Percentiles rank a stretch among this genome's conserved stretches.
These are phyloP conservation scores for Macrophya alboannulata DNA, from an alignment of 2,888 invertebrate genomes.

Conservation along the genomic window DNA sequence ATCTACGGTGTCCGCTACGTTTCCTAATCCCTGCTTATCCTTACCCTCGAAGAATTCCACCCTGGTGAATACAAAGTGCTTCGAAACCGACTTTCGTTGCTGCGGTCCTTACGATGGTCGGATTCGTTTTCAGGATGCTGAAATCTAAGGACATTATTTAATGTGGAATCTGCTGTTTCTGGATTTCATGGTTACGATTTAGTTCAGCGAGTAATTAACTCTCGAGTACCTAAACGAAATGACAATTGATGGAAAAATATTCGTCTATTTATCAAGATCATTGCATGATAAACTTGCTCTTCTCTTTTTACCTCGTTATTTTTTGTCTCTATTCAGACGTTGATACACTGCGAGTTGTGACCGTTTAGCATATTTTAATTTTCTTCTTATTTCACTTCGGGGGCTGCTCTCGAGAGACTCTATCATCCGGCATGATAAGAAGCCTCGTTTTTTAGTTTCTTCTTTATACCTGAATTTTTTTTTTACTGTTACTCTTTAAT, in stretches of 20 bases:
- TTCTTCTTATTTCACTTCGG: background rate
- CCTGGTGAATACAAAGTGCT: conserved; percentile 21
- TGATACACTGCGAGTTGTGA: conserved; percentile 14
- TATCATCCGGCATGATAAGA: conserved; percentile 15
- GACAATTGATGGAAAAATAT: background rate
- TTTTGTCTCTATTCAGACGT: background rate
- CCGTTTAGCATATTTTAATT: conserved; percentile 23
- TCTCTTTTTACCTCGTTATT: background rate
- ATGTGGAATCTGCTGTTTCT: background rate
- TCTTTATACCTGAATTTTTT: background rate
- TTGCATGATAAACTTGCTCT: background rate
- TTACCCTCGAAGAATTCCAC: conserved; percentile 7
- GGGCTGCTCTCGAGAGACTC: conserved; percentile 8
- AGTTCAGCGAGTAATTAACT: background rate
- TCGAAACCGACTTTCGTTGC: background rate
- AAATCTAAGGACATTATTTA: background rate
- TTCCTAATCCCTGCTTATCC: conserved; percentile 42
- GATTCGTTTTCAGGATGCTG: background rate
- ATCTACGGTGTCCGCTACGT: conserved; percentile 28
- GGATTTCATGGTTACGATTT: background rate
- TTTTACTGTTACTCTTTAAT: background rate
- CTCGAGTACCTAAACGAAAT: background rate
- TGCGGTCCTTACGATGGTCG: background rate
- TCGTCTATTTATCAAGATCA: background rate
- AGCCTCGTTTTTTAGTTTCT: background rate